Percentiles rank a stretch among this genome's conserved stretches.
phyloP scores from a whole-genome alignment of 2,113 vertebrate species.

The Platichthys flesus region DNA sequence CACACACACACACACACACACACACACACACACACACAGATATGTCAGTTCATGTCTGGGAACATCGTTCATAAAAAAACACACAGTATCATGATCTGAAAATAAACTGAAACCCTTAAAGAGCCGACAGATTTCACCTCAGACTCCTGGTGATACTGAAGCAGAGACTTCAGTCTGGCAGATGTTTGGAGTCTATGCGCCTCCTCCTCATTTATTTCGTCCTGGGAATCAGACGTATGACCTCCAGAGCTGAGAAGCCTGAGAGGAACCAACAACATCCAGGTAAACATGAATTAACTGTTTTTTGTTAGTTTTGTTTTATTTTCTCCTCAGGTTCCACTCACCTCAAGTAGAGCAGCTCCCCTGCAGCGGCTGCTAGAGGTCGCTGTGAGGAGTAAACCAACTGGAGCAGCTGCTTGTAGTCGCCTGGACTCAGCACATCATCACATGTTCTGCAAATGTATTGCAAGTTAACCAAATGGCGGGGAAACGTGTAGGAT shows the following conservation, averaged over 20 bases:
- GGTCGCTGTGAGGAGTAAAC: constrained; percentile 90
- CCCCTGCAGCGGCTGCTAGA: constrained; percentile 87
- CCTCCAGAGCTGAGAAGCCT: constrained; percentile 81
- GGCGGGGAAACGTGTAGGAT: not conserved
- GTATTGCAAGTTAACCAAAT: not conserved
- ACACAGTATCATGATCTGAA: not conserved
- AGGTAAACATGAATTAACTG: not conserved
- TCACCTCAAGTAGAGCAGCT: constrained; percentile 89
- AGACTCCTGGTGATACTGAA: constrained; percentile 85
- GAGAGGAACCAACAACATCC: constrained; percentile 39
- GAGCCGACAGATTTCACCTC: constrained; percentile 79
- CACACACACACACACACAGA: not conserved
- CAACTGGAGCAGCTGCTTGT: constrained; percentile 85
- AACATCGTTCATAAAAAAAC: too few species aligned
- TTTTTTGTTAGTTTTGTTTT: not conserved
- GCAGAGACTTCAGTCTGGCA: constrained; percentile 82
- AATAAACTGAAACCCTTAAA: not conserved
- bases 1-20: too few species aligned
- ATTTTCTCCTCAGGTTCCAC: not conserved
- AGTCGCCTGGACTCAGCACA: constrained; percentile 82
- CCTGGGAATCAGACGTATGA: constrained; percentile 52
- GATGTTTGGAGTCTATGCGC: constrained; percentile 52
- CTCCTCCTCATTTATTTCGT: constrained; percentile 66
- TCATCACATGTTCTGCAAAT: constrained; percentile 81
- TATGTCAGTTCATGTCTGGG: not conserved